phyloP scores from a whole-genome alignment of 2,113 vertebrate genomes.

The Brevimyrus niger region DNA sequence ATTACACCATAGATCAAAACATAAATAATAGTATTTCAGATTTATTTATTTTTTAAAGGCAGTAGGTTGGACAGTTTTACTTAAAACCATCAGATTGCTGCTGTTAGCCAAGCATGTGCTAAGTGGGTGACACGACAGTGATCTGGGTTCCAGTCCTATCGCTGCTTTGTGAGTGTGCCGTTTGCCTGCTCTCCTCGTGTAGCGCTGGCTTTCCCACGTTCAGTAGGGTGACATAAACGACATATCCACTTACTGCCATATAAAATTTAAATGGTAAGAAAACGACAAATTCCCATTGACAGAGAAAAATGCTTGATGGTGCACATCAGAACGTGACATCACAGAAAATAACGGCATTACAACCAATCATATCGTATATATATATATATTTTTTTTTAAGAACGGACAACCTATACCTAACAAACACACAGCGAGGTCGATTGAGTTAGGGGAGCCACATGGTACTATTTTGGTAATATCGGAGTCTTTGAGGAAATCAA shows the following conservation, averaged over 20 bases:
- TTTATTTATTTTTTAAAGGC: neutral
- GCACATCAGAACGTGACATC: too few species aligned
- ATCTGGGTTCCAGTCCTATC: neutral
- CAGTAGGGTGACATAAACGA: neutral
- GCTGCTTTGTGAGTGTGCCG: neutral
- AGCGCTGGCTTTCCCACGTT: neutral
- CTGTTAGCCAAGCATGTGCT: neutral
- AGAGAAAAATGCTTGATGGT: neutral
- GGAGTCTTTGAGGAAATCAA: neutral
- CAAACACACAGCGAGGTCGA: neutral
- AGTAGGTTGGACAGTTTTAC: neutral
- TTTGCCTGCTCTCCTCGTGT: neutral
- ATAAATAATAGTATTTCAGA: neutral
- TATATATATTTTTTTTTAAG: too few species aligned
- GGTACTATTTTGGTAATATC: neutral
- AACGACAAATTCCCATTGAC: neutral
- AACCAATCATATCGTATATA: neutral
- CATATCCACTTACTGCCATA: neutral
- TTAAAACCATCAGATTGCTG: neutral
- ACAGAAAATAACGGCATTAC: too few species aligned
- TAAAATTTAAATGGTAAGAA: too few species aligned
- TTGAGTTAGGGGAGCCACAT: neutral
- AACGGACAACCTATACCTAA: neutral
- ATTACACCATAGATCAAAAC: neutral
- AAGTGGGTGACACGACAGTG: neutral